These are phyloP conservation scores for Vannuccia rotundouncinata DNA, from an alignment of 2,888 invertebrate genomes.

Conservation along the genomic window DNA sequence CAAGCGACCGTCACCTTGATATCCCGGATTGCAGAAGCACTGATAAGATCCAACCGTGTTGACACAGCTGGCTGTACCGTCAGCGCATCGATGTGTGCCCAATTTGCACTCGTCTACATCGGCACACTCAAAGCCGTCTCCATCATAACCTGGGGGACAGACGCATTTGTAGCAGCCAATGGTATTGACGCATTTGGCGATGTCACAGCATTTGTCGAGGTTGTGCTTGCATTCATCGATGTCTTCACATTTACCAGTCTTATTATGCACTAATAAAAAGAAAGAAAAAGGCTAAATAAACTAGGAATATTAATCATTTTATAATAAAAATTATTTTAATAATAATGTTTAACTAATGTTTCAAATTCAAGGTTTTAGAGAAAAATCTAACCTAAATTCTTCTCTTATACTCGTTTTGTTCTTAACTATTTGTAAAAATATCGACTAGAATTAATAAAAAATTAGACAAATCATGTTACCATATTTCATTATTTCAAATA, in stretches of 20 bases:
- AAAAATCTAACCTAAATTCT: no score
- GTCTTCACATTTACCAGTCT: conserved; percentile 22
- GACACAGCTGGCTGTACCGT: conserved; percentile 43
- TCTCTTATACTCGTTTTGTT: no score
- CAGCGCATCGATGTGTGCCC: background rate
- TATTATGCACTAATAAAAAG: background rate
- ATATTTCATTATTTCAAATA: no score
- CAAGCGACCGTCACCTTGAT: conserved; percentile 17
- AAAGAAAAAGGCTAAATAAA: no score
- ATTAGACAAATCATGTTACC: no score
- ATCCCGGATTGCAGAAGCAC: conserved; percentile 17
- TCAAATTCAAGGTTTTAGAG: no score
- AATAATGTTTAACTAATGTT: no score
- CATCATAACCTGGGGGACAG: background rate
- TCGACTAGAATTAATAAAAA: no score
- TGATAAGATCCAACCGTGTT: conserved; percentile 3
- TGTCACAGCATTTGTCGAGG: conserved; percentile 27
- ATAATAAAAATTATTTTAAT: no score
- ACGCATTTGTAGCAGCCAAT: conserved; percentile 30
- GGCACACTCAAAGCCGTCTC: background rate
- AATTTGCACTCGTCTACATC: conserved; percentile 1
- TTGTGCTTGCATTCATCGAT: conserved; percentile 20
- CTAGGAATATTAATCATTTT: no score
- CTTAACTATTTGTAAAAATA: no score
- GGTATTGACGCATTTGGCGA: conserved; percentile 17